Conservation (phyloP, 2,888 invertebrate species). For the Margaritifera margaritifera region DNA sequence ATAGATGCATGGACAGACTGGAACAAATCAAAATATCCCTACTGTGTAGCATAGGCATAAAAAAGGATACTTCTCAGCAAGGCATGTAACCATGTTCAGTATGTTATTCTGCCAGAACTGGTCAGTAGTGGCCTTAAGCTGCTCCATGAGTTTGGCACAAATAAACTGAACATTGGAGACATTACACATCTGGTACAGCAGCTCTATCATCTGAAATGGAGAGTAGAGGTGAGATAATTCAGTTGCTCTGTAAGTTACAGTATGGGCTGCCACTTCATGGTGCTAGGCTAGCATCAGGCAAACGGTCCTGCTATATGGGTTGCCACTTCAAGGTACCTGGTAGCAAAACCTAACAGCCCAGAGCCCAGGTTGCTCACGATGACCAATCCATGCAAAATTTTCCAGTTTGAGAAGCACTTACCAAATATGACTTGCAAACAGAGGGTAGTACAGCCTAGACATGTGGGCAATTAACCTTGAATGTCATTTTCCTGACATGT, state of each 20-base stretch:
- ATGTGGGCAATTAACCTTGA: no score
- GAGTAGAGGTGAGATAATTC: background rate
- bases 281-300: background rate
- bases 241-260: background rate
- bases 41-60: no score
- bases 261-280: background rate
- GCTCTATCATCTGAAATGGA: constrained; percentile 60
- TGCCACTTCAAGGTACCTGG: no score
- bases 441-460: no score
- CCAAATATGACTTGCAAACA: no score
- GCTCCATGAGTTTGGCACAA: constrained; percentile 59
- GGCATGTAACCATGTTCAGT: constrained; percentile 47
- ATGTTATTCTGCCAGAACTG: constrained; percentile 46
- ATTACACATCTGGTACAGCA: constrained; percentile 69
- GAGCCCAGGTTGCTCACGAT: no score
- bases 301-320: background rate
- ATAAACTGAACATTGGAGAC: constrained; percentile 64
- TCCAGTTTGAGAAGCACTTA: no score
- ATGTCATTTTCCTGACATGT: no score
- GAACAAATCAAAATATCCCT: no score
- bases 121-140: constrained; percentile 46
- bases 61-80: constrained; percentile 34
- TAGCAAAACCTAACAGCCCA: no score
- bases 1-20: no score
- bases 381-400: no score